Base-by-base conservation (phyloP, 2,797 vertebrate species). In the Eospalax fontanierii region DNA sequence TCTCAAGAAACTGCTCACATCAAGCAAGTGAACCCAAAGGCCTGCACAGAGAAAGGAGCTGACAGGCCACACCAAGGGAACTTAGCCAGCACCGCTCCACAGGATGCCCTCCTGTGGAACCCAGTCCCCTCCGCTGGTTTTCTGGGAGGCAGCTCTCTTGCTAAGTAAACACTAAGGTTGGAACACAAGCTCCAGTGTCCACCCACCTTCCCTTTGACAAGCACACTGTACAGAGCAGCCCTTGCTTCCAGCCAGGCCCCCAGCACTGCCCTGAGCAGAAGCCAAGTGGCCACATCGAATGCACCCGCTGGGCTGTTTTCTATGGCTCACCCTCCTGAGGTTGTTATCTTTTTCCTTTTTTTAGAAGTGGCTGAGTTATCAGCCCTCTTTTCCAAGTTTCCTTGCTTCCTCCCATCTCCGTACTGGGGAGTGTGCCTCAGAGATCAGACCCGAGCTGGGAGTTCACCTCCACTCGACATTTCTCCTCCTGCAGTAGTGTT, bases 291-390 rank as follows among this genome's bases (percentile, higher is more conserved):
- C 40, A 11, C 19, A 68, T 38, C 33, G 71, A 90, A 43, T 6
- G 14, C 80, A 82, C 74, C 35, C 1, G n/a, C 2, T 0, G 35
- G 71, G 35, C 95, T 97, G 71, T 97, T 97, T 93, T 94, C 93
- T 59, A 24, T 78, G 89, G 95, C 92, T 83, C 78, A 79, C 82
- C 70, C 66, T 93, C 82, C 71, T 10, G 35, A 6, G 43, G 57
- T 65, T 88, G 85, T 93, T 96, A 94, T 84, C 96, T 65, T 87
- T 94, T 89, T 92, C 88, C 80, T 19, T n/a, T 95, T 95, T 95
- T 96, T 93, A 97, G 95, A 97, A 96, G 96, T 18, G 92, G 91
- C 94, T 95, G 93, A 97, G 84, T 66, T 94, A 40, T 87, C 91
- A 30, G 4, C 22, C 63, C 57, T 93, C 66, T 84, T 92, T 76